Evolutionary conservation across 2,113 vertebrate genomes (phyloP).

Genomic region (Myotis yumanensis): DNA sequence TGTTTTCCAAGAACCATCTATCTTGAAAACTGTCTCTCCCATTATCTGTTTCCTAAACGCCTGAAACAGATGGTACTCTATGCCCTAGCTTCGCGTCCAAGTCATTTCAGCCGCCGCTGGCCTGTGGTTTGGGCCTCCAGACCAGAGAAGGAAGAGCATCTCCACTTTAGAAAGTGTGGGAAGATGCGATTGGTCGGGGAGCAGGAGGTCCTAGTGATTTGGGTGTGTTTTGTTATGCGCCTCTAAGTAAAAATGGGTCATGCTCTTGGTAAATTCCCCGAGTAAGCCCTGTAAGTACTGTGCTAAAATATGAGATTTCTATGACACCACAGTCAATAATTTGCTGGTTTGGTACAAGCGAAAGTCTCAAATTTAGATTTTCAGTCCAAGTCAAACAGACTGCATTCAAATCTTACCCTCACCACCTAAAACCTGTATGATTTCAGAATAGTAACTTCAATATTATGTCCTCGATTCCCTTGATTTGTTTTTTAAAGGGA

Average conservation of each 20-base stretch:
- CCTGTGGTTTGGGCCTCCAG: slow-evolving; percentile 55
- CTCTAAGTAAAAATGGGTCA: neutral
- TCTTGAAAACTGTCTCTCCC: slow-evolving; percentile 59
- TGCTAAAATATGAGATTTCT: neutral
- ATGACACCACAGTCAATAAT: neutral
- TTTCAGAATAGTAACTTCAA: slow-evolving; percentile 19
- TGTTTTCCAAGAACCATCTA: slow-evolving; percentile 50
- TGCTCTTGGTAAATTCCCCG: neutral
- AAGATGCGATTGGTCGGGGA: neutral
- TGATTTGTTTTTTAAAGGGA: neutral
- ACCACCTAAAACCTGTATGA: neutral
- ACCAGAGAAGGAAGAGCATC: neutral
- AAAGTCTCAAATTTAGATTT: neutral
- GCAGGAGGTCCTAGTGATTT: slow-evolving; percentile 5
- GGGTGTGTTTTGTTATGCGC: neutral
- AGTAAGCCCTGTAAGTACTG: neutral
- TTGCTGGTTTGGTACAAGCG: neutral
- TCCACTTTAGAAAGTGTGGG: neutral
- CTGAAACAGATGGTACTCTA: slow-evolving; percentile 71
- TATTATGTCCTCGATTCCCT: neutral
- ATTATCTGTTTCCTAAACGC: slow-evolving; percentile 61
- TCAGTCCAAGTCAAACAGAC: neutral
- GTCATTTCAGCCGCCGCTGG: slow-evolving; percentile 51
- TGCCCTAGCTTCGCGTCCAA: slow-evolving; percentile 52
- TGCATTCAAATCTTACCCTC: neutral